phyloP scores from a whole-genome alignment of 2,113 vertebrate genomes.

The Athene cunicularia region DNA sequence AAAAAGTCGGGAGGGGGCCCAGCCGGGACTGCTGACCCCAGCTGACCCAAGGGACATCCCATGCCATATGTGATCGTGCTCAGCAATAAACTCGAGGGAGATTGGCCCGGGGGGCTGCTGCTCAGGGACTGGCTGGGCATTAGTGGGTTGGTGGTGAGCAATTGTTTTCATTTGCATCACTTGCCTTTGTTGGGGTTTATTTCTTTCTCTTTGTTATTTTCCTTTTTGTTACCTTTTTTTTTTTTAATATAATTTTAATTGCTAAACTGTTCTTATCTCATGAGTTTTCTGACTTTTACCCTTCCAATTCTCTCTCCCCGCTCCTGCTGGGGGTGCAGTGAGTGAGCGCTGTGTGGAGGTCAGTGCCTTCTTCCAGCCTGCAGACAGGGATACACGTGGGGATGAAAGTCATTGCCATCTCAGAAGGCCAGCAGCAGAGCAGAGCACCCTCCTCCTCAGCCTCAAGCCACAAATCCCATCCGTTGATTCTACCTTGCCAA shows the following conservation, averaged over 20 bases:
- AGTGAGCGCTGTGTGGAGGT: not conserved
- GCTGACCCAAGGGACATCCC: too few species aligned
- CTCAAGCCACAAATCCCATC: not conserved
- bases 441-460: not conserved
- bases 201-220: not conserved
- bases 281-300: not conserved
- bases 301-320: not conserved
- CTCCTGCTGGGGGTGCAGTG: too few species aligned
- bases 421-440: not conserved
- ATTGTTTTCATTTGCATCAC: not conserved
- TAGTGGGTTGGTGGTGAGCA: not conserved
- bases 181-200: not conserved
- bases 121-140: not conserved
- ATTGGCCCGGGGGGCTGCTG: not conserved
- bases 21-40: too few species aligned
- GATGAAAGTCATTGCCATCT: not conserved
- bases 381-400: not conserved
- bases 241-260: too few species aligned
- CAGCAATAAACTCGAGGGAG: not conserved
- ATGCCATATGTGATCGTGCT: not conserved
- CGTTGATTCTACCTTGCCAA: not conserved
- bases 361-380: not conserved
- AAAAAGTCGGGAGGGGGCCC: too few species aligned
- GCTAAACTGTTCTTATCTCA: too few species aligned
- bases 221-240: not conserved